Conservation (phyloP, 1,140 invertebrate species). For the Drosophila teissieri region DNA sequence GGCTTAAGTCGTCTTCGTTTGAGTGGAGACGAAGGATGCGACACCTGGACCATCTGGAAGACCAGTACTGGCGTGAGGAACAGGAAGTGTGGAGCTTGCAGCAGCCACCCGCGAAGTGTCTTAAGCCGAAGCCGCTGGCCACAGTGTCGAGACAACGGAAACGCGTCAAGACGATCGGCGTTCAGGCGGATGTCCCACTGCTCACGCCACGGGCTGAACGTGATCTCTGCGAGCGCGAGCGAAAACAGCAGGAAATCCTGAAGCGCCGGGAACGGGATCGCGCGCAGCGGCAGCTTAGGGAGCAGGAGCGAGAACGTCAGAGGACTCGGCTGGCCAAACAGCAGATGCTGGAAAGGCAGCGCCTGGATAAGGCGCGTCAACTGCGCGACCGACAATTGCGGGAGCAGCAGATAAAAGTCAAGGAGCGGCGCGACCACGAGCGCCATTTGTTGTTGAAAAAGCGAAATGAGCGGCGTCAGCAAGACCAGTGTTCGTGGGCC, state of each 20-base stretch:
- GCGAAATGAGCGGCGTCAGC: not conserved
- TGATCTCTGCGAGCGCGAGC: not conserved
- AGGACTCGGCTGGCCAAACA: not conserved
- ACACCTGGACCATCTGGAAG: conserved; percentile 6
- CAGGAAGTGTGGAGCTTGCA: conserved; percentile 1
- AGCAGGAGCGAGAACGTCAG: not conserved
- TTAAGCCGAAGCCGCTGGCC: not conserved
- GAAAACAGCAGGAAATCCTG: not conserved
- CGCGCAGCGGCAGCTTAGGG: not conserved
- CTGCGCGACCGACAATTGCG: not conserved
- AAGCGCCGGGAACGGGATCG: not conserved
- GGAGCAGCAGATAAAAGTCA: conserved; percentile 13
- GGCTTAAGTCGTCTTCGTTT: not conserved
- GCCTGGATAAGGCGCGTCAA: not conserved
- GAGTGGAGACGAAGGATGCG: conserved; percentile 8
- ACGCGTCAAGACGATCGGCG: not conserved
- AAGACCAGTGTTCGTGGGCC: not conserved
- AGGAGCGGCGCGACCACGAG: conserved; percentile 26
- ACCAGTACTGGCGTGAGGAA: conserved; percentile 11
- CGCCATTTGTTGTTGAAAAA: conserved; percentile 3
- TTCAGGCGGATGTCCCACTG: not conserved
- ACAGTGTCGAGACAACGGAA: not conserved
- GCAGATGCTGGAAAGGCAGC: not conserved
- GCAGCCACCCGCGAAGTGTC: too few species aligned
- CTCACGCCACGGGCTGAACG: not conserved